Conservation (phyloP, 2,113 vertebrate species). For the Chionomys nivalis region DNA sequence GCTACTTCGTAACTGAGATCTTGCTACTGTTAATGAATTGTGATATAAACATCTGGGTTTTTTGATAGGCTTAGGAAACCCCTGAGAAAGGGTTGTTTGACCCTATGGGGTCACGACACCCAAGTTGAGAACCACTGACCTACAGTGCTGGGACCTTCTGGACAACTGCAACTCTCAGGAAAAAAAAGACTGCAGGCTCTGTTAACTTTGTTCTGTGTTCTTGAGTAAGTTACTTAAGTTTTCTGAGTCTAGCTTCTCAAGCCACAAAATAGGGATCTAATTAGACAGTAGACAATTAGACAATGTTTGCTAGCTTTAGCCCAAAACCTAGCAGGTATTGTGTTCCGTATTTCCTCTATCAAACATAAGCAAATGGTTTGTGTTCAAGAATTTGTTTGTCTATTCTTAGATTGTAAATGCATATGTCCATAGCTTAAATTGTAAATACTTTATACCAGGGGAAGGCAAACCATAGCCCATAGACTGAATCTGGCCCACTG, state of each 20-base stretch:
- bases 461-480: not conserved
- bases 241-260: not conserved
- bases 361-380: constrained; percentile 10
- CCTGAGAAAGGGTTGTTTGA: not conserved
- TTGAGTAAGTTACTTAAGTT: not conserved
- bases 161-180: not conserved
- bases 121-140: not conserved
- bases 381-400: not conserved
- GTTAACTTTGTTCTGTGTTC: not conserved
- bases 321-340: not conserved
- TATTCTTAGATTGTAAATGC: not conserved
- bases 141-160: not conserved
- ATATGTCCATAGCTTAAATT: not conserved
- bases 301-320: not conserved
- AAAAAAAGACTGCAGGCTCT: not conserved
- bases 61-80: not conserved
- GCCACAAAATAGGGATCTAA: not conserved
- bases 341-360: not conserved
- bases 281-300: not conserved
- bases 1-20: not conserved
- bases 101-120: not conserved
- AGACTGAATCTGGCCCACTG: not conserved
- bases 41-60: not conserved
- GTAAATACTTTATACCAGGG: not conserved
- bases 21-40: not conserved